These are phyloP conservation scores for Protobothrops flavoviridis DNA, from an alignment of 2,113 vertebrate genomes.

Conservation along the genomic window DNA sequence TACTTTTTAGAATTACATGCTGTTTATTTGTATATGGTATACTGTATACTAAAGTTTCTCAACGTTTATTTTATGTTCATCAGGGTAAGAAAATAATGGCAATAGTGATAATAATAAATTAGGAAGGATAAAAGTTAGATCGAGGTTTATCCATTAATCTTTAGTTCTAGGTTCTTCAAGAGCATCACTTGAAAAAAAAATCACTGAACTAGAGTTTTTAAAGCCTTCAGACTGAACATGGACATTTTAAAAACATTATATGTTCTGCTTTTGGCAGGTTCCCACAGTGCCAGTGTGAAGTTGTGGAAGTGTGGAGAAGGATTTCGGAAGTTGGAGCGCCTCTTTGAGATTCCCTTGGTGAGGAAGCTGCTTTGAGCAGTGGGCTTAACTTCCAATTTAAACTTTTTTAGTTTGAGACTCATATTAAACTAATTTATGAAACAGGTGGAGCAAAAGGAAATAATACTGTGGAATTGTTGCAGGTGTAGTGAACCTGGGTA, in stretches of 20 bases:
- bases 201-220: background rate
- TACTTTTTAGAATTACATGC: background rate
- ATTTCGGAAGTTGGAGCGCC: conserved; percentile 79
- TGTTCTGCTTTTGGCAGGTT: conserved; percentile 72
- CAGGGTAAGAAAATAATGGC: background rate
- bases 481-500: background rate
- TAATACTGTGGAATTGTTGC: too few relatives aligned
- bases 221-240: background rate
- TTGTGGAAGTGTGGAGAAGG: conserved; percentile 87
- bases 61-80: background rate
- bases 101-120: background rate
- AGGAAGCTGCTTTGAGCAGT: conserved; percentile 10
- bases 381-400: background rate
- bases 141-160: background rate
- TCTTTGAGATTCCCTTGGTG: conserved; percentile 88
- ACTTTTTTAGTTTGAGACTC: background rate
- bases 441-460: too few relatives aligned
- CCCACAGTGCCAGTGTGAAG: conserved; percentile 79
- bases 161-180: background rate
- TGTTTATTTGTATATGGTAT: background rate
- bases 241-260: background rate
- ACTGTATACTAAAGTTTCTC: background rate
- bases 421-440: background rate
- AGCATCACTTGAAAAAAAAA: background rate
- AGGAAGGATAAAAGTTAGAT: background rate